Conservation (phyloP, 2,113 vertebrate species). For the Onychostoma macrolepis region DNA sequence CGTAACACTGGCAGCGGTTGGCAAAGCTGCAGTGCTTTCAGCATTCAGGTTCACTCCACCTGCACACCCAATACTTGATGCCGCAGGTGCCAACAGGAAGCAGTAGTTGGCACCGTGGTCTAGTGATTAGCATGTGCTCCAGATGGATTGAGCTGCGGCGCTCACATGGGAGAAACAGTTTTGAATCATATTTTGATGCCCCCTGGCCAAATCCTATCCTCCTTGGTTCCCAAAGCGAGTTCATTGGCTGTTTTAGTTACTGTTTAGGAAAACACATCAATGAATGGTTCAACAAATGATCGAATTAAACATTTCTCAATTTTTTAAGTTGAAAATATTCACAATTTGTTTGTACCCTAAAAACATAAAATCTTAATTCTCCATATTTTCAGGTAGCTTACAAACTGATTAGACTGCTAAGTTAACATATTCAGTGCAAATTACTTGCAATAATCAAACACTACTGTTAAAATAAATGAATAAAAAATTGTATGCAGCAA, state of each 20-base stretch:
- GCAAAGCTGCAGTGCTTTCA: background rate
- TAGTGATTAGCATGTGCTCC: slow-evolving; percentile 32
- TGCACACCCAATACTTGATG: background rate
- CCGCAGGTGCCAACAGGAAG: background rate
- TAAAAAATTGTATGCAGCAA: background rate
- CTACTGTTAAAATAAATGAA: too few relatives aligned
- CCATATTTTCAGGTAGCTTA: background rate
- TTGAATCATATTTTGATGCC: background rate
- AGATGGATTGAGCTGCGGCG: slow-evolving; percentile 15
- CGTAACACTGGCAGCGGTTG: background rate
- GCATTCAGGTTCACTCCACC: background rate
- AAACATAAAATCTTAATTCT: background rate
- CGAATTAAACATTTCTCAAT: background rate
- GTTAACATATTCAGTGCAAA: background rate
- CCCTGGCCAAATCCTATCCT: background rate
- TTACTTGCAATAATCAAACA: too few relatives aligned
- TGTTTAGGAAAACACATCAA: background rate
- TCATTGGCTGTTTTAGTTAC: background rate
- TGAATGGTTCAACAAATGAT: background rate
- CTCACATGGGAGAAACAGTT: slow-evolving; percentile 6
- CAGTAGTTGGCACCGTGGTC: slow-evolving; percentile 30
- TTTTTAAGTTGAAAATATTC: background rate
- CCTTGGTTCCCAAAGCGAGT: background rate
- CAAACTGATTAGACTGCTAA: background rate
- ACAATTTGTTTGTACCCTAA: background rate